Evolutionary conservation across 2,888 invertebrate genomes (phyloP).

Genomic region (Lithophane semibrunnea): DNA sequence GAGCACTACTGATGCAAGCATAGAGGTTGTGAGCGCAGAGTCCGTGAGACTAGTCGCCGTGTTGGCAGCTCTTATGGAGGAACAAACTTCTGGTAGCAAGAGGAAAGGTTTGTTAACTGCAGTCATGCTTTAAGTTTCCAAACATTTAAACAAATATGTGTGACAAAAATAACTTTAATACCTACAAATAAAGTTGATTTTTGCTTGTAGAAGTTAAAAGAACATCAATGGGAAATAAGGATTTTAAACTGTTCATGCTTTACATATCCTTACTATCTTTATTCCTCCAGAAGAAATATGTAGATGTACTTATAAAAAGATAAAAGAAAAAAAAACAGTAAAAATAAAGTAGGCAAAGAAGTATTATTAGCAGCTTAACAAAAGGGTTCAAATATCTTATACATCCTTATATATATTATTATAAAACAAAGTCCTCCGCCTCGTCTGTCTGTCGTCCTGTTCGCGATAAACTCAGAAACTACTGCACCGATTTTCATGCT

Average conservation of each 20-base stretch:
- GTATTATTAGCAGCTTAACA: not conserved
- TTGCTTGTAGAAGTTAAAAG: not conserved
- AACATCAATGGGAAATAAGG: not conserved
- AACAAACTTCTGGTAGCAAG: constrained; percentile 79
- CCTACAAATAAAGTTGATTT: not conserved
- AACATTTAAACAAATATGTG: not conserved
- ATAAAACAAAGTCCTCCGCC: no score
- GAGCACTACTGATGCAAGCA: constrained; percentile 80
- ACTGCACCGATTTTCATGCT: no score
- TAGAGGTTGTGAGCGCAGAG: constrained; percentile 85
- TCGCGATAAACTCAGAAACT: no score
- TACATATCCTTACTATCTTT: no score
- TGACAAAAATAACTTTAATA: not conserved
- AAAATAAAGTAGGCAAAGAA: not conserved
- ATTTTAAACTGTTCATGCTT: not conserved
- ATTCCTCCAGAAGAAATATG: not conserved
- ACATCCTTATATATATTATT: no score
- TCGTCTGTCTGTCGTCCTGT: no score
- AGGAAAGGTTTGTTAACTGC: constrained; percentile 82
- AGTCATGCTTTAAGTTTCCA: not conserved
- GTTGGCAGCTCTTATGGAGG: constrained; percentile 85
- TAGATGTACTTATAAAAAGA: not conserved
- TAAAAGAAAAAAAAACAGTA: no score
- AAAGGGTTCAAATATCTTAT: not conserved
- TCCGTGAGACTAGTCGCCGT: constrained; percentile 84